Percentiles rank a stretch among this genome's conserved stretches.
Evolutionary conservation across 1,140 invertebrate species (phyloP).

Genomic region (Ephestia elutella): DNA sequence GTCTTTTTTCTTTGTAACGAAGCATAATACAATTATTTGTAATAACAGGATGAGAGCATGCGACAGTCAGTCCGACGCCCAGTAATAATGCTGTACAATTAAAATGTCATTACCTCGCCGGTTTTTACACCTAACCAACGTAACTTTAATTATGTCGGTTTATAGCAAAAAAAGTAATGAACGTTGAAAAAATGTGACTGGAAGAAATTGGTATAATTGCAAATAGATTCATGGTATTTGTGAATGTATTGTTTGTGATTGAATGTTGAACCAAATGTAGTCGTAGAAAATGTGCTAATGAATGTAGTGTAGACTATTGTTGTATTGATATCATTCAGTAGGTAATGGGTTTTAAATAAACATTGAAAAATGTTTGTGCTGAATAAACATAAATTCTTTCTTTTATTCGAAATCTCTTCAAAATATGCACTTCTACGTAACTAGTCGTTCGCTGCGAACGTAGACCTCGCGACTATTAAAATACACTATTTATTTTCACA

Average conservation of each 20-base stretch:
- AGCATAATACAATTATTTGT: constrained; percentile 71
- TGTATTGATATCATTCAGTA: no score
- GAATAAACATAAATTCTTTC: no score
- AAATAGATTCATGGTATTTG: neutral
- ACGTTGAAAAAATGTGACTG: neutral
- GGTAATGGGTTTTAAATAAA: no score
- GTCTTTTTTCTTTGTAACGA: constrained; percentile 66
- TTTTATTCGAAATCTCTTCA: no score
- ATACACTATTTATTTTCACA: no score
- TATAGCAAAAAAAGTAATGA: constrained; percentile 39
- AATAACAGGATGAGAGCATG: constrained; percentile 68
- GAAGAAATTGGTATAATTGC: neutral
- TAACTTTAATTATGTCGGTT: constrained; percentile 59
- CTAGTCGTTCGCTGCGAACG: no score
- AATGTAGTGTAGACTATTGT: no score
- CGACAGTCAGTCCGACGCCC: constrained; percentile 50
- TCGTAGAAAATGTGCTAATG: no score
- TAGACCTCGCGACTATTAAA: no score
- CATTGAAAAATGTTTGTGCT: no score
- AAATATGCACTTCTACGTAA: no score
- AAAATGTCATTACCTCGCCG: constrained; percentile 63
- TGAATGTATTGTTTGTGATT: constrained; percentile 26
- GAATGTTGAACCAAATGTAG: neutral
- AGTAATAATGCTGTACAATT: constrained; percentile 59
- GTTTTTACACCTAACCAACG: constrained; percentile 57